Base-by-base conservation (phyloP, 2,797 vertebrate genomes). In the Hemibagrus guttatus region DNA sequence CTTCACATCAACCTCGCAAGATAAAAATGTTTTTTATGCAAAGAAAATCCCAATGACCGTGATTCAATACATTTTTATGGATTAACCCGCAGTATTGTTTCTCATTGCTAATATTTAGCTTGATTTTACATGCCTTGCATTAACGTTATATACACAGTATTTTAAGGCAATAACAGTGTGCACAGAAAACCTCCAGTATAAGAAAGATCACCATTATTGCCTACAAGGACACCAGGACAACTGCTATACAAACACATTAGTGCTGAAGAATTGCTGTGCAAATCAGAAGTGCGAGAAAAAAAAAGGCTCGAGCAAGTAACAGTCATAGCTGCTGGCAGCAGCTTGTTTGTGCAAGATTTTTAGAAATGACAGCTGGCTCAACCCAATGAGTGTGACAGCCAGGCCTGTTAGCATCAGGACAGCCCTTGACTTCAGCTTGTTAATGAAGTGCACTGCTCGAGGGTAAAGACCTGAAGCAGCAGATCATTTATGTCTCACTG, bases 301-400 rank as follows among this genome's bases (percentile, higher is more conserved):
- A 58, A 42, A 39, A 28, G 56, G 5, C 42, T 78, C 28, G 26
- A 75, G 59, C 26, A 7, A 52, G 72, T 49, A n/a, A 84, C 69
- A 78, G 72, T 64, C 59, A 78, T 78, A 35, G 74, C 59, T 78
- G 84, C 61, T 84, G 75, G 74, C 81, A 80, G 64, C 64, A 79
- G 74, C 63, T 83, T 78, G 86, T 87, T 84, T 84, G 74, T 69
- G 72, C 31, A 56, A 59, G 23, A 56, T 59, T 71, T 82, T 85
- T 80, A 59, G 28, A 71, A 80, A 71, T 84, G 81, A 84, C 86
- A 87, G 74, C 63, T 84, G 64, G 63, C 56, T 72, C 58, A 68
- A 46, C 58, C 83, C 82, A 87, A 31, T 84, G 58, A 80, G 86
- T 84, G 82, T 87, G 82, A 84, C 86, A 84, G 82, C 42, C 58